These are phyloP conservation scores for Podilymbus podiceps DNA, from an alignment of 2,113 vertebrate species.

Conservation along the genomic window DNA sequence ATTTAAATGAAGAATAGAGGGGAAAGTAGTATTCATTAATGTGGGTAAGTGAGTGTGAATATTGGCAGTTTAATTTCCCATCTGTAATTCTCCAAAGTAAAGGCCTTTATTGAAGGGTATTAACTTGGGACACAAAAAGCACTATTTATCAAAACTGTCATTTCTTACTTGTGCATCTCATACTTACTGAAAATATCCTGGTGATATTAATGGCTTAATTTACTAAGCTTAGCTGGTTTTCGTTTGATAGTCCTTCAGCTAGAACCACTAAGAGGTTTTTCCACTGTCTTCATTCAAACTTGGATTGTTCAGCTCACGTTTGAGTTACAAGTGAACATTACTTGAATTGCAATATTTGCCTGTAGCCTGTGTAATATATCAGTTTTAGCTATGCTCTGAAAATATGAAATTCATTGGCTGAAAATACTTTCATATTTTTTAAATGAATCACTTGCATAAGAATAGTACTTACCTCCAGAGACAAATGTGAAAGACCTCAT, in stretches of 20 bases:
- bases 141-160: not conserved
- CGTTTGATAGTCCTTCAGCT: not conserved
- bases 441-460: slow-evolving; percentile 17
- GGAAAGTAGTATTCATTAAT: not conserved
- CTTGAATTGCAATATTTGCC: slow-evolving; percentile 20
- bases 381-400: slow-evolving; percentile 19
- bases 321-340: not conserved
- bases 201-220: not conserved
- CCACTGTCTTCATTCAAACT: not conserved
- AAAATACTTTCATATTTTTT: slow-evolving; percentile 44
- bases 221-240: not conserved
- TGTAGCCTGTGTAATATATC: slow-evolving; percentile 8
- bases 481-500: not conserved
- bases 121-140: not conserved
- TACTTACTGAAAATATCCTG: not conserved
- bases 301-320: not conserved
- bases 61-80: not conserved
- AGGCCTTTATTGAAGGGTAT: not conserved
- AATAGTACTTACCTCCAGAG: not conserved
- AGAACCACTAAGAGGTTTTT: not conserved
- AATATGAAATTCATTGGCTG: slow-evolving; percentile 21
- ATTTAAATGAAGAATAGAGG: not conserved
- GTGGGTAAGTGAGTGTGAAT: not conserved
- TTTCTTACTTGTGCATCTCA: not conserved
- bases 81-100: not conserved